These are phyloP conservation scores for Platanista minor DNA, from an alignment of 2,113 vertebrate species.

Conservation along the genomic window DNA sequence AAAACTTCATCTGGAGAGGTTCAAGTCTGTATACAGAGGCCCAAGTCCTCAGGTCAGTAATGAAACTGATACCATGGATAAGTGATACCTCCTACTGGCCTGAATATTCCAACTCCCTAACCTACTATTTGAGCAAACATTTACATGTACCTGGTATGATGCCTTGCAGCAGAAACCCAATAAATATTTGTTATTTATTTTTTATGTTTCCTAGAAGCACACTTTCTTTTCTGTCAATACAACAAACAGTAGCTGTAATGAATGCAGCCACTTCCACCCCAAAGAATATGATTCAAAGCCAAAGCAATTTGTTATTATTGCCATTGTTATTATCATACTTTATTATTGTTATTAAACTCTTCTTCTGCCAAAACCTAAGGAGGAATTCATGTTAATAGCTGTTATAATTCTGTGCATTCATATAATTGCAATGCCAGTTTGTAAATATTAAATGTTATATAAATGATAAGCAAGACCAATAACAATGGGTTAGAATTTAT, in stretches of 20 bases:
- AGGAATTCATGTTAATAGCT: neutral
- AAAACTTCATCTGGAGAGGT: neutral
- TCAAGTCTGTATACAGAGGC: neutral
- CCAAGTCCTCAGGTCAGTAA: neutral
- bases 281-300: neutral
- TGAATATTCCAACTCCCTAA: neutral
- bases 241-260: neutral
- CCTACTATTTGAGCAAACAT: neutral
- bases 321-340: neutral
- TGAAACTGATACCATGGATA: neutral
- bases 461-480: neutral
- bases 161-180: neutral
- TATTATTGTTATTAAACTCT: neutral
- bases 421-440: neutral
- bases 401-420: slow-evolving; percentile 24
- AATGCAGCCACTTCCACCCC: neutral
- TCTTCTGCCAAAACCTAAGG: neutral
- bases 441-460: slow-evolving; percentile 19
- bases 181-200: neutral
- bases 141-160: neutral
- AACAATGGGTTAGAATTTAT: slow-evolving; percentile 10
- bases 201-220: neutral
- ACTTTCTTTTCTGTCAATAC: neutral
- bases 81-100: neutral
- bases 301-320: neutral